Conservation (phyloP, 53 echinoderm and acorn worm genomes). For the Glandiceps talaboti region DNA sequence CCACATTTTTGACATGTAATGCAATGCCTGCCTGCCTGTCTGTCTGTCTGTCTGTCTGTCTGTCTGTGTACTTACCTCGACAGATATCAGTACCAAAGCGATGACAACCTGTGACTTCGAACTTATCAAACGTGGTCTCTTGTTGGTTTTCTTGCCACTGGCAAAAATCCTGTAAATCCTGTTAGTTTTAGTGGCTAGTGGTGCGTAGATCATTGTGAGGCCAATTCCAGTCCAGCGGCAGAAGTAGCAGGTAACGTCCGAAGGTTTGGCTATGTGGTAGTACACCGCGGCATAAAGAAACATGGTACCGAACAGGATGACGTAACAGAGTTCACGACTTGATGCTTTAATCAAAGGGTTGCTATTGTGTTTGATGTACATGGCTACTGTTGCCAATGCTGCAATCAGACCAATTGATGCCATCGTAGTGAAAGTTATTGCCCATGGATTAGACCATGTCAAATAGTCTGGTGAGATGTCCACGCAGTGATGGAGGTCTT, state of each 20-base stretch:
- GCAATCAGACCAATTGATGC: slow-evolving; percentile 14
- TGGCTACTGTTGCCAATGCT: slow-evolving; percentile 4
- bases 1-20: no score
- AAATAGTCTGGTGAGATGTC: slow-evolving; percentile 19
- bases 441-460: slow-evolving; percentile 19
- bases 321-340: slow-evolving; percentile 60
- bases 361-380: slow-evolving; percentile 21
- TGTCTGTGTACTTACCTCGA: not conserved
- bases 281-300: slow-evolving; percentile 52
- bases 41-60: not conserved
- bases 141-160: slow-evolving; percentile 55
- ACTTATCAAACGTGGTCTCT: slow-evolving; percentile 77
- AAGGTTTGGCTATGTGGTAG: slow-evolving; percentile 31
- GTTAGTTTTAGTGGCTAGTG: slow-evolving; percentile 78
- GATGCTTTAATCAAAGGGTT: slow-evolving; percentile 38
- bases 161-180: slow-evolving; percentile 78
- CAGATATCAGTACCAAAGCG: not conserved
- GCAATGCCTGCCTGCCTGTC: not conserved
- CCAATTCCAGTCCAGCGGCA: slow-evolving; percentile 24
- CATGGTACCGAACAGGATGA: slow-evolving; percentile 65
- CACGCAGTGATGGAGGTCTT: not conserved
- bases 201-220: slow-evolving; percentile 66
- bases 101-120: slow-evolving; percentile 49
- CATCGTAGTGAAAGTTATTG: slow-evolving; percentile 18
- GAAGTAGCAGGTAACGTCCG: slow-evolving; percentile 25